phyloP scores from a whole-genome alignment of 2,113 vertebrate genomes.

The Piprites chloris region DNA sequence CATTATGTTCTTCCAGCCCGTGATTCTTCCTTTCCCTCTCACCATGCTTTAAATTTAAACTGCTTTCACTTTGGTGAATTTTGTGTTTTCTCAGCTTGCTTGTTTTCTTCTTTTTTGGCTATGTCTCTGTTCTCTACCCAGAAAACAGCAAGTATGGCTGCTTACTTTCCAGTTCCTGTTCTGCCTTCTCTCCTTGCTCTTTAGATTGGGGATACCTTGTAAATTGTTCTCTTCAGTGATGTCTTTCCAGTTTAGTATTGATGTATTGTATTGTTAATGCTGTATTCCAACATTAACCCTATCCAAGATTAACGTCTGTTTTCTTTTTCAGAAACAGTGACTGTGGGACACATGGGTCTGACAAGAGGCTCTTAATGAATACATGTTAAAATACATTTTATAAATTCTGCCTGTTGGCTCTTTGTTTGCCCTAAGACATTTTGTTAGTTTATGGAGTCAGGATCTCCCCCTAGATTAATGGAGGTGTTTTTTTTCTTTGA shows the following conservation, averaged over 20 bases:
- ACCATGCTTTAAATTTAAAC: neutral
- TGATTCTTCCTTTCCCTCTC: neutral
- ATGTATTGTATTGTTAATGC: neutral
- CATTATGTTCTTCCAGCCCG: neutral
- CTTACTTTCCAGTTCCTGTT: neutral
- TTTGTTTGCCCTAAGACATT: neutral
- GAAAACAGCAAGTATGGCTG: neutral
- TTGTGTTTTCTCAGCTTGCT: neutral
- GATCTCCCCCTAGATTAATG: neutral
- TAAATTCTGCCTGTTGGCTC: neutral
- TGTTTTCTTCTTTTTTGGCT: neutral
- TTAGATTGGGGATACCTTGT: neutral
- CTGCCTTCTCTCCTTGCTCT: neutral
- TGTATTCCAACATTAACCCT: neutral
- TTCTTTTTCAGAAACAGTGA: neutral
- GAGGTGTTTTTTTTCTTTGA: slow-evolving; percentile 33
- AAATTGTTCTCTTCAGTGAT: neutral
- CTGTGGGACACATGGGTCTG: neutral
- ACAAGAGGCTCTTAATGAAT: neutral
- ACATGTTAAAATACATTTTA: neutral
- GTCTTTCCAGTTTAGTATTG: neutral
- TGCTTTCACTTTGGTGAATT: neutral
- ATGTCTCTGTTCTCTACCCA: neutral
- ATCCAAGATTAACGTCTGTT: neutral
- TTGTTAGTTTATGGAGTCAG: neutral